phyloP scores from a whole-genome alignment of 2,888 invertebrate genomes.

The Galeruca laticollis region DNA sequence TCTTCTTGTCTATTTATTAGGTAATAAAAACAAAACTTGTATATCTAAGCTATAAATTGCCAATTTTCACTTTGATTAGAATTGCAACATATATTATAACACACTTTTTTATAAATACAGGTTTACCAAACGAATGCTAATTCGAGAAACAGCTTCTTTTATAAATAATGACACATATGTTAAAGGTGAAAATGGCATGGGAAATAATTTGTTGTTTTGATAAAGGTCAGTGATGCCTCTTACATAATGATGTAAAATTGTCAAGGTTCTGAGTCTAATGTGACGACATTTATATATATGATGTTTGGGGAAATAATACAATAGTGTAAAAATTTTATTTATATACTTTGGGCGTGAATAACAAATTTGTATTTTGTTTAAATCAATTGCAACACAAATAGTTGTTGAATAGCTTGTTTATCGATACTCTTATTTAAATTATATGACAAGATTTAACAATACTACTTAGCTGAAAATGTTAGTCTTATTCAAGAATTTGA shows the following conservation, averaged over 20 bases:
- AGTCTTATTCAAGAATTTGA: no score
- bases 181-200: slow-evolving; percentile 3
- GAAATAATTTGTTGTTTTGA: slow-evolving; percentile 4
- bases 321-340: not conserved
- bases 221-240: slow-evolving; percentile 1
- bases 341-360: not conserved
- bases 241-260: slow-evolving; percentile 7
- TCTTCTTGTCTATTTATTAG: no score
- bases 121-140: not conserved
- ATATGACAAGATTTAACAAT: no score
- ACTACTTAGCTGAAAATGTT: no score
- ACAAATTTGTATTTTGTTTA: not conserved
- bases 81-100: not conserved
- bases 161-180: slow-evolving; percentile 1
- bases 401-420: not conserved
- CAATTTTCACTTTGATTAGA: not conserved
- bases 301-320: not conserved
- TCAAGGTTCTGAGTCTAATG: not conserved
- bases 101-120: not conserved
- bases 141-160: not conserved
- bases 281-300: not conserved
- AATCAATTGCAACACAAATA: not conserved
- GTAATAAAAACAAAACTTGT: no score
- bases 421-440: not conserved
- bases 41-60: no score